phyloP scores from a whole-genome alignment of 2,888 invertebrate genomes.

The Camponotus fellah region DNA sequence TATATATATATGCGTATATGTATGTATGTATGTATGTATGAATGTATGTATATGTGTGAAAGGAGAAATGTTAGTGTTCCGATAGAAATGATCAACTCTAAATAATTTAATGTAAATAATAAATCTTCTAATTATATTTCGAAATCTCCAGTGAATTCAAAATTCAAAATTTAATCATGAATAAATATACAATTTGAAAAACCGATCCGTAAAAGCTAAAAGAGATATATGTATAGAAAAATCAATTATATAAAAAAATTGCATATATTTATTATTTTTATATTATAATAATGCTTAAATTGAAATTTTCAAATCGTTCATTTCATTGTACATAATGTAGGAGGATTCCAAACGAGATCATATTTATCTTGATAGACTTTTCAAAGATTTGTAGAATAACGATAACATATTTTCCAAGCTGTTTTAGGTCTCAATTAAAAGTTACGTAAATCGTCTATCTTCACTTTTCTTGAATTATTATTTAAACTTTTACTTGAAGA shows the following conservation, averaged over 20 bases:
- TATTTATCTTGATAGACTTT: neutral
- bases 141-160: neutral
- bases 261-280: neutral
- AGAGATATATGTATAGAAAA: neutral
- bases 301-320: neutral
- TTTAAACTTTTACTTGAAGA: no score
- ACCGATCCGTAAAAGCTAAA: neutral
- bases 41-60: neutral
- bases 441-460: no score
- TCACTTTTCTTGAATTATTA: no score
- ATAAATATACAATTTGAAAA: neutral
- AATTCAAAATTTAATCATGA: neutral
- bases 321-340: neutral
- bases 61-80: neutral
- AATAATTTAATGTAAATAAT: constrained; percentile 29
- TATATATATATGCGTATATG: no score
- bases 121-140: neutral
- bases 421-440: neutral
- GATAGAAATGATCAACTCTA: neutral
- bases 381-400: neutral
- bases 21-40: no score
- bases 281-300: neutral
- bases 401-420: constrained; percentile 10
- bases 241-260: neutral
- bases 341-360: neutral